Evolutionary conservation across 2,888 invertebrate genomes (phyloP).

Genomic region (Eupeodes luniger): DNA sequence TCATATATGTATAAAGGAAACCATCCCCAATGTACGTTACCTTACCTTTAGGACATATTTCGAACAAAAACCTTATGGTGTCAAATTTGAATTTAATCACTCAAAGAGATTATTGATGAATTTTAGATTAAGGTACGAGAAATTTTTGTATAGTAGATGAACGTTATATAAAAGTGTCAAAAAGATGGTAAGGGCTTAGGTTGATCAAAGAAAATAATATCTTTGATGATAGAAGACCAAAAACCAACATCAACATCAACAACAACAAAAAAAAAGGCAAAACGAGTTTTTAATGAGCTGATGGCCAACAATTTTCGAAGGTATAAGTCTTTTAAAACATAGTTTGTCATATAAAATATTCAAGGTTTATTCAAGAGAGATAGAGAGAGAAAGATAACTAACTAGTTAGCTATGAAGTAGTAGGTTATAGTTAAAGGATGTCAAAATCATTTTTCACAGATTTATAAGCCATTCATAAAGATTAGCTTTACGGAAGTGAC

Average conservation of each 20-base stretch:
- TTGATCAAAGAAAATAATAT: constrained; percentile 18
- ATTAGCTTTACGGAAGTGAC: background rate
- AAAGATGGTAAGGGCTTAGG: constrained; percentile 9
- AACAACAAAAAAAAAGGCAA: background rate
- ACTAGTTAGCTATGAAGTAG: too few species aligned
- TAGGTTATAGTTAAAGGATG: background rate
- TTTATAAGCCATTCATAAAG: background rate
- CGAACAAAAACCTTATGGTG: constrained; percentile 27
- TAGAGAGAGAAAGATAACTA: too few species aligned
- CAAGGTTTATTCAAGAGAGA: constrained; percentile 2
- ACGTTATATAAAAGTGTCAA: constrained; percentile 7
- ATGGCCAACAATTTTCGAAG: background rate
- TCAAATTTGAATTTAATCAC: constrained; percentile 55
- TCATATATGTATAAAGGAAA: constrained; percentile 7
- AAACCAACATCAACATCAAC: background rate
- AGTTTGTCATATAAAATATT: constrained; percentile 33
- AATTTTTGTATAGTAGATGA: constrained; percentile 1
- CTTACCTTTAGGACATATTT: constrained; percentile 1
- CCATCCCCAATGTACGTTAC: background rate
- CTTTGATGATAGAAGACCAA: too few species aligned
- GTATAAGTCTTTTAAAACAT: background rate
- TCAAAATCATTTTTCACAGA: background rate
- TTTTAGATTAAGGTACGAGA: constrained; percentile 19
- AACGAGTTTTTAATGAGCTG: constrained; percentile 8
- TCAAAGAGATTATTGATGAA: constrained; percentile 44